A percentile compares a stretch with the other conserved stretches of the same genome.
Conservation (phyloP, 2,888 invertebrate species). For the Lamellibrachia columna region DNA sequence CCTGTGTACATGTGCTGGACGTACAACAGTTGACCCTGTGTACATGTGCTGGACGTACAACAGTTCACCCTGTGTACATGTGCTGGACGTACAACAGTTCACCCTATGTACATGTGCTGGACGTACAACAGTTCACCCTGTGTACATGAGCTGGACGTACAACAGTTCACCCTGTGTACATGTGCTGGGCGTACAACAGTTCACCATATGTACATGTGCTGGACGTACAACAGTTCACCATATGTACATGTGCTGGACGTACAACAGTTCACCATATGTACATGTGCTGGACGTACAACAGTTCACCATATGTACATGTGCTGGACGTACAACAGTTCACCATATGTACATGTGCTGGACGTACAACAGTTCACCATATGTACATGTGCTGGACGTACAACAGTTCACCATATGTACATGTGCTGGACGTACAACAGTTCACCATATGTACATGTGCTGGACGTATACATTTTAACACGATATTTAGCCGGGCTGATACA, state of each 20-base stretch:
- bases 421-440: too few relatives aligned
- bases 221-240: background rate
- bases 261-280: background rate
- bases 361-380: too few relatives aligned
- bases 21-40: too few relatives aligned
- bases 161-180: background rate
- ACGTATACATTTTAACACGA: too few relatives aligned
- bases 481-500: background rate
- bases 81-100: too few relatives aligned
- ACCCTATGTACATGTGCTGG: background rate
- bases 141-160: background rate
- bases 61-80: too few relatives aligned
- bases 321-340: background rate
- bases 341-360: background rate
- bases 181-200: background rate
- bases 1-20: too few relatives aligned
- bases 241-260: background rate
- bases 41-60: too few relatives aligned
- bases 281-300: background rate
- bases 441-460: too few relatives aligned
- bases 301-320: background rate
- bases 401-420: too few relatives aligned
- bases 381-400: too few relatives aligned
- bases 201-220: background rate
- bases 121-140: background rate